Base-by-base conservation (phyloP, 2,888 invertebrate genomes). In the Nycteola revayana region DNA sequence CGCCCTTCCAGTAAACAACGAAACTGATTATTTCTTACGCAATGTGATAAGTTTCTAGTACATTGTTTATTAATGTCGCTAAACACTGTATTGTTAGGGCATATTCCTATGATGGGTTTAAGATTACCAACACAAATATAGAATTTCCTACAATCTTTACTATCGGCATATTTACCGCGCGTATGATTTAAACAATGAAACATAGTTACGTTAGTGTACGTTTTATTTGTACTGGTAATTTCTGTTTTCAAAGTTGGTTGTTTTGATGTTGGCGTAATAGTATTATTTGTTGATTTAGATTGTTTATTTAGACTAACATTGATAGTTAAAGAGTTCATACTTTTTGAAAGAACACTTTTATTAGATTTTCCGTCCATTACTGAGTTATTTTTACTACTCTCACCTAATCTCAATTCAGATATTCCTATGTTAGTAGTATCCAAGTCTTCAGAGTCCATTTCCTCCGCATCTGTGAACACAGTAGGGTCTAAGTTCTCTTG, bases 81-180 rank as follows among this genome's bases (percentile, higher is more conserved):
- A 40, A 85, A 89, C 32, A 88, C 82, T 17, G 86, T 84, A 38
- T 76, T 71, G 7, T 48, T 53, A 9, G 89, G 89, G 45, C 89
- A 89, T 30, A 42, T 54, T 21, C 80, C 75, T 22, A 64, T 38
- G 22, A 81, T 54, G 17, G 82, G 73, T 37, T 67, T 40, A n/a
- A 43, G 28, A 33, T 47, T 66, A 8, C 82, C 80, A 7, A 75
- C 60, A 47, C 91, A 91, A 28, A 83, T 77, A 48, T 90, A 91
- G 58, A 90, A 91, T 54, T 84, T 86, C 29, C 75, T 80, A 40
- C 90, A 90, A 49, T 90, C 75, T 14, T 66, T 53, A 8, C 71
- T 75, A 59, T 90, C 88, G 1, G 83, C 65, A 55, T 85, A 90
- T 51, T 73, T 80, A 1, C 90, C 90, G n/a, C 78, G 66, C n/a